Evolutionary conservation across 2,113 vertebrate species (phyloP).

Genomic region (Anoplopoma fimbria): DNA sequence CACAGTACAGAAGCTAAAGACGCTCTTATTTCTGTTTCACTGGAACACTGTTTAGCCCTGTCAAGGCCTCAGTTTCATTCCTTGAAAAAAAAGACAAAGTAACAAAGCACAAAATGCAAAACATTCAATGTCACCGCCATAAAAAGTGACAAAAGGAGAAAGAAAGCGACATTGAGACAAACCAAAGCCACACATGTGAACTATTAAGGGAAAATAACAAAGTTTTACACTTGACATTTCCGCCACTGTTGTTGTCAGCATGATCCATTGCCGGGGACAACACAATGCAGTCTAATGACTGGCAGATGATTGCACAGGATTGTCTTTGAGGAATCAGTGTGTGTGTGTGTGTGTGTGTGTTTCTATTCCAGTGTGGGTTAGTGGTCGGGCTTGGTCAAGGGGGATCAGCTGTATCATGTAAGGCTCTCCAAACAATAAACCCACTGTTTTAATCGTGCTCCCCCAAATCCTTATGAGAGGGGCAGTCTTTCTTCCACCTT

Average conservation of each 20-base stretch:
- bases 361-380: slow-evolving; percentile 29
- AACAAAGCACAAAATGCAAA: slow-evolving; percentile 22
- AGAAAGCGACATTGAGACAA: slow-evolving; percentile 21
- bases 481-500: slow-evolving; percentile 37
- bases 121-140: slow-evolving; percentile 29
- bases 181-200: slow-evolving; percentile 50
- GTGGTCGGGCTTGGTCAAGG: slow-evolving; percentile 39
- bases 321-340: slow-evolving; percentile 15
- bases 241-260: slow-evolving; percentile 24
- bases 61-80: slow-evolving; percentile 1
- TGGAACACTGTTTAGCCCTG: background rate
- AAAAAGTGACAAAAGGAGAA: slow-evolving; percentile 12
- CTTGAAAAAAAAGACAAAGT: slow-evolving; percentile 13
- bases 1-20: no score
- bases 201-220: slow-evolving; percentile 19
- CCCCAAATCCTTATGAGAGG: slow-evolving; percentile 59
- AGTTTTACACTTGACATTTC: slow-evolving; percentile 50
- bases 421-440: slow-evolving; percentile 68
- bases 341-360: background rate
- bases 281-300: slow-evolving; percentile 17
- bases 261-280: slow-evolving; percentile 30
- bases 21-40: no score
- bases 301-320: slow-evolving; percentile 25
- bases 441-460: slow-evolving; percentile 64
- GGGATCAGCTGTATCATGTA: slow-evolving; percentile 63